Evolutionary conservation across 2,888 invertebrate genomes (phyloP).

Genomic region (Tetanocera ferruginea): DNA sequence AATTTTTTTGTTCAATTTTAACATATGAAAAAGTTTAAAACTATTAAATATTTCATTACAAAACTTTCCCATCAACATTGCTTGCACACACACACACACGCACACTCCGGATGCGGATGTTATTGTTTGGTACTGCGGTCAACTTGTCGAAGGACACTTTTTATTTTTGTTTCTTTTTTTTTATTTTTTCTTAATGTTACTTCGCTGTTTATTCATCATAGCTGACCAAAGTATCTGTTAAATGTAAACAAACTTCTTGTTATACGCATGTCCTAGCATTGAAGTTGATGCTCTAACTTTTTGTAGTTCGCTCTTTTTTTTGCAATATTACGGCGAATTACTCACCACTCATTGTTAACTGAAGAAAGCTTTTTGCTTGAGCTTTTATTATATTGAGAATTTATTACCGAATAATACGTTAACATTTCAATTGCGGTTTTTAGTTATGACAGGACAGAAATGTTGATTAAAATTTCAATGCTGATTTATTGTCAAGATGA

Average conservation of each 20-base stretch:
- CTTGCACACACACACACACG: background rate
- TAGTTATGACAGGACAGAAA: background rate
- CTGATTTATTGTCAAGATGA: slow-evolving; percentile 14
- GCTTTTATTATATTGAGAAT: background rate
- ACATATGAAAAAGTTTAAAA: too few relatives aligned
- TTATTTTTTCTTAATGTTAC: background rate
- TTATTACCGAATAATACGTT: slow-evolving; percentile 17
- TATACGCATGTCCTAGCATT: background rate
- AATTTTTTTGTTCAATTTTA: too few relatives aligned
- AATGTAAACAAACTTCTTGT: background rate
- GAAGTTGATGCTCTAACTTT: too few relatives aligned
- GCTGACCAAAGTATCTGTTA: background rate
- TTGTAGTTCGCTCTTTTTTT: background rate
- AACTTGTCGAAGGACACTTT: slow-evolving; percentile 8
- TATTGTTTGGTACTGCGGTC: background rate
- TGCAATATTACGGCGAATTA: background rate
- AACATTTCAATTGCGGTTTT: slow-evolving; percentile 26
- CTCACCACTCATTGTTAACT: background rate
- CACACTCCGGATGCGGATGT: slow-evolving; percentile 12
- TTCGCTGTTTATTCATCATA: background rate
- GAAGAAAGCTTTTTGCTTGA: too few relatives aligned
- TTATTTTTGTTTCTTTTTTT: background rate
- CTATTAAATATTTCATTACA: too few relatives aligned
- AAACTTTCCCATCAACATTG: too few relatives aligned
- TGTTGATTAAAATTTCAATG: slow-evolving; percentile 23